Evolutionary conservation across 2,797 vertebrate genomes (phyloP).

Genomic region (Bryconaethiops microstoma): DNA sequence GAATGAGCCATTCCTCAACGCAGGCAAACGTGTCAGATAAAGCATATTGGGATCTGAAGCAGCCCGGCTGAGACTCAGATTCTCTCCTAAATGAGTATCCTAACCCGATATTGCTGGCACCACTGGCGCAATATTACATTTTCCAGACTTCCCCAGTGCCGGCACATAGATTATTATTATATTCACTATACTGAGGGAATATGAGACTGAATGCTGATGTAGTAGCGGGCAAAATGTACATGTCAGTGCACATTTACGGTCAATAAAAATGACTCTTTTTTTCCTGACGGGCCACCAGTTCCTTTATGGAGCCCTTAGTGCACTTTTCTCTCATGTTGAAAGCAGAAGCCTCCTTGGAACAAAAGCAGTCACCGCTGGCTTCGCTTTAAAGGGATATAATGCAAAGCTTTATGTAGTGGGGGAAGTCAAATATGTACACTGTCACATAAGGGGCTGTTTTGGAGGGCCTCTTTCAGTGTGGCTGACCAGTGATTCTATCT

Average conservation of each 20-base stretch:
- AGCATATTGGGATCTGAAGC: constrained; percentile 32
- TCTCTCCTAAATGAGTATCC: constrained; percentile 15
- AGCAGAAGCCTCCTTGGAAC: constrained; percentile 5
- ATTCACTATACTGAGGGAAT: constrained; percentile 22
- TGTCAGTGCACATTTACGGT: constrained; percentile 13
- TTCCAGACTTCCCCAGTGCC: constrained; percentile 26
- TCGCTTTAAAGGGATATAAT: constrained; percentile 23
- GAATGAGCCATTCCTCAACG: constrained; percentile 45
- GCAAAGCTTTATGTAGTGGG: constrained; percentile 28
- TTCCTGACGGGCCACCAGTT: background rate
- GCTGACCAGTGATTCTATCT: background rate
- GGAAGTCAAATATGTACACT: constrained; percentile 42
- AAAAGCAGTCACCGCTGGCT: constrained; percentile 7
- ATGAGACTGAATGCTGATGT: constrained; percentile 11
- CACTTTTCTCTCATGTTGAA: constrained; percentile 21
- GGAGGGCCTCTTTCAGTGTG: constrained; percentile 12
- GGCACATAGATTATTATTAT: constrained; percentile 19
- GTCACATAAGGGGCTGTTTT: constrained; percentile 35
- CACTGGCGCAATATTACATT: constrained; percentile 1
- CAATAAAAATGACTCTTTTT: constrained; percentile 3
- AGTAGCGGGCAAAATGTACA: constrained; percentile 12
- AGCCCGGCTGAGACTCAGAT: constrained; percentile 11
- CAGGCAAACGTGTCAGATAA: constrained; percentile 34
- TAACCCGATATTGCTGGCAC: constrained; percentile 34
- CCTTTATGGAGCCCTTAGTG: constrained; percentile 14